Base-by-base conservation (phyloP, 2,888 invertebrate genomes). In the Blastobasis adustella region DNA sequence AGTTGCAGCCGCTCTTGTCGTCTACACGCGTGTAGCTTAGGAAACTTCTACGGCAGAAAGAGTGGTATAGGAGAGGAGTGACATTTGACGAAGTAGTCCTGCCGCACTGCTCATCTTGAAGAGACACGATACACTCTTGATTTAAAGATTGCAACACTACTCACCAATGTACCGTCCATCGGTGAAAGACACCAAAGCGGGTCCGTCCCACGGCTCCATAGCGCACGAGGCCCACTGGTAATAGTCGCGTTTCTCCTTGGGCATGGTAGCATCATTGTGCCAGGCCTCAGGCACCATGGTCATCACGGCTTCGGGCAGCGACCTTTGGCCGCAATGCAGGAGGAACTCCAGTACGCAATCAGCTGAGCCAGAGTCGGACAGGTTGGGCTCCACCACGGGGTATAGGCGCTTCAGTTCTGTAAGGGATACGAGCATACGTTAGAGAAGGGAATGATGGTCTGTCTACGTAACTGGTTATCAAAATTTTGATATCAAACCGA, bases 131-230 rank as follows among this genome's bases (percentile, higher is more conserved):
- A n/a, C n/a, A n/a, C n/a, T n/a, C n/a, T n/a, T n/a, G n/a, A n/a
- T n/a, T n/a, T n/a, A n/a, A n/a, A n/a, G n/a, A n/a, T n/a, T n/a
- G n/a, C n/a, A n/a, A n/a, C n/a, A n/a, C n/a, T n/a, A n/a, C n/a
- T n/a, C 46, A 89, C 95, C 99, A 69, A 99, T 95, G 74, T 96
- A 98, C 39, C 98, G 93, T 39, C 99, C 99, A 84, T 99, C 99
- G 47, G 98, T 98, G 83, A 99, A 99, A 0, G 99, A 97, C 52
- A 99, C 92, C 56, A 99, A 89, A 1, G 99, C 99, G 1, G 96
- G 95, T 38, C 99, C 99, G 82, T 99, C 99, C 99, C 99, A 99
- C 0, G 99, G 99, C 78, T 99, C 99, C 99, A 99, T 99, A 10
- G 94, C 95, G 72, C 95, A 98, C 0, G 98, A 95, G 9, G 98